A percentile compares a stretch with the other conserved stretches of the same genome.
Evolutionary conservation across 2,797 vertebrate species (phyloP).

Genomic region (Distichodus sexfasciatus): DNA sequence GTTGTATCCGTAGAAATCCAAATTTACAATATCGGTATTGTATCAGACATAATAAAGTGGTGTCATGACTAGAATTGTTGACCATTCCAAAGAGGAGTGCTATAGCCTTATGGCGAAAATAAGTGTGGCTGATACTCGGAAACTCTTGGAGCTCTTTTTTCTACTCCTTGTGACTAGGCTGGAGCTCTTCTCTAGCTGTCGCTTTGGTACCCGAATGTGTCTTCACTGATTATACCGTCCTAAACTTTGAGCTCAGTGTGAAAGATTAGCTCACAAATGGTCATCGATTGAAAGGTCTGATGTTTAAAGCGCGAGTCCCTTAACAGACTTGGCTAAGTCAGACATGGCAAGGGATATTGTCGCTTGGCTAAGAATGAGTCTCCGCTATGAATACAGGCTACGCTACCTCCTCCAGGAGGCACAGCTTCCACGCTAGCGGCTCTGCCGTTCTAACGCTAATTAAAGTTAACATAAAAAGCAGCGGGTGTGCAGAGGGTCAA

Average conservation of each 20-base stretch:
- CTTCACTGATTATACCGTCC: slow-evolving; percentile 35
- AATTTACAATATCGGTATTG: too few species aligned
- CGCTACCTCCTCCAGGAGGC: slow-evolving; percentile 21
- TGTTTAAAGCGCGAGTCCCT: slow-evolving; percentile 5
- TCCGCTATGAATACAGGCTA: slow-evolving; percentile 22
- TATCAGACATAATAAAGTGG: too few species aligned
- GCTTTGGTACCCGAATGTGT: slow-evolving; percentile 15
- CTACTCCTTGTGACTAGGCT: neutral
- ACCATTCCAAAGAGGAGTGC: too few species aligned
- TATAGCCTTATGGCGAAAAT: too few species aligned
- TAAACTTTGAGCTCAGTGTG: neutral
- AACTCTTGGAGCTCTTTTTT: neutral
- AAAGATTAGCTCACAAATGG: slow-evolving; percentile 32
- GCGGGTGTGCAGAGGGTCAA: slow-evolving; percentile 22
- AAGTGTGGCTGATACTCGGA: neutral
- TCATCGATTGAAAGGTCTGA: slow-evolving; percentile 43
- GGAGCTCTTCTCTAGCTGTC: neutral
- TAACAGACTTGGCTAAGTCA: slow-evolving; percentile 25
- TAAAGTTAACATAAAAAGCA: slow-evolving; percentile 39
- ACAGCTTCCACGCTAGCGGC: neutral
- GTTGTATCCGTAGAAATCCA: too few species aligned
- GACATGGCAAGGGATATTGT: slow-evolving; percentile 3
- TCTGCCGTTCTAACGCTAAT: slow-evolving; percentile 37
- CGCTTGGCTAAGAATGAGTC: slow-evolving; percentile 17
- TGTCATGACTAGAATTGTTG: neutral